These are phyloP conservation scores for Malurus melanocephalus DNA, from an alignment of 2,113 vertebrate genomes.

Conservation along the genomic window DNA sequence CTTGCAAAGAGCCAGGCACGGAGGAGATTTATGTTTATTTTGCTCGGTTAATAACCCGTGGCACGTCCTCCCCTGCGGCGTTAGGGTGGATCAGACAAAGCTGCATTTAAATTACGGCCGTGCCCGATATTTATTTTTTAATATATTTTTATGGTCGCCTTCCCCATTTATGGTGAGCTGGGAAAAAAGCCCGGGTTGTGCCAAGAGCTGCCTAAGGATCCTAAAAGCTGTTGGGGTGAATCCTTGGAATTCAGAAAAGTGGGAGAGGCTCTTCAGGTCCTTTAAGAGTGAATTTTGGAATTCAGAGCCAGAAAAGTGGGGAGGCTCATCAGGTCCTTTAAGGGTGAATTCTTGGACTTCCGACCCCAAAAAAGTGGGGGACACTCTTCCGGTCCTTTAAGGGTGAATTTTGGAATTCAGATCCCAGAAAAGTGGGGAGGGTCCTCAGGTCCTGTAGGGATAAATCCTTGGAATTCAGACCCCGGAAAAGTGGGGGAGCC, in stretches of 20 bases:
- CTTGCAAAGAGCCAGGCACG: background rate
- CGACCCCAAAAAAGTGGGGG: too few species aligned
- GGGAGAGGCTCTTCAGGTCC: too few species aligned
- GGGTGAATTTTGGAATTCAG: too few species aligned
- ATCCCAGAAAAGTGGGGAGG: too few species aligned
- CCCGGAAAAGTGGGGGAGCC: too few species aligned
- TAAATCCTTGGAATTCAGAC: too few species aligned
- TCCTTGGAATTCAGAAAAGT: background rate
- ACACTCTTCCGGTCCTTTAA: too few species aligned
- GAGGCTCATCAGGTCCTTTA: too few species aligned
- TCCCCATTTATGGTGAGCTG: background rate
- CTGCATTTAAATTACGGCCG: constrained; percentile 21
- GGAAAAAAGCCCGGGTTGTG: fast-evolving
- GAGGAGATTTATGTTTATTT: constrained; percentile 57
- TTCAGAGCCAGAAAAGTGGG: too few species aligned
- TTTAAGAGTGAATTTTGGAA: too few species aligned
- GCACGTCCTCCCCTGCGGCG: constrained; percentile 32
- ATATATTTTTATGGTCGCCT: constrained; percentile 41
- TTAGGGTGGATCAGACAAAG: constrained; percentile 38
- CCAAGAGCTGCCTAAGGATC: background rate
- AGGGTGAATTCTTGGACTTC: too few species aligned
- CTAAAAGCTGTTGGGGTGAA: background rate
- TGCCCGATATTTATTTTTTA: constrained; percentile 52
- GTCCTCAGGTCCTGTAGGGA: too few species aligned
- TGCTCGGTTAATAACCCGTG: constrained; percentile 53